Evolutionary conservation across 2,797 vertebrate genomes (phyloP).

Genomic region (Parauchenoglanis punctatus): DNA sequence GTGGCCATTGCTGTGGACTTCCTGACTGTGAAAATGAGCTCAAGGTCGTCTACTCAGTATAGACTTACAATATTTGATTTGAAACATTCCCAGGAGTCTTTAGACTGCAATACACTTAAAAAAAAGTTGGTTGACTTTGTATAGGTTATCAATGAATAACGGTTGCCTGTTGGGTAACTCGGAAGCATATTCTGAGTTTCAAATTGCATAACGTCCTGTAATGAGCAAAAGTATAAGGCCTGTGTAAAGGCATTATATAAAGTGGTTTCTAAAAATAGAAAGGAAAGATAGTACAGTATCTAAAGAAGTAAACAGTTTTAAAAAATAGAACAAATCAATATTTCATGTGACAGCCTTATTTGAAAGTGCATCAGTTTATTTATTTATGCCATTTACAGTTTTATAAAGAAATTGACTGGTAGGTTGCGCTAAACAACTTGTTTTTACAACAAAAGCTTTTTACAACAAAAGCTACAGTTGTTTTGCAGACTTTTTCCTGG

Average conservation of each 20-base stretch:
- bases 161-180: background rate
- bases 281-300: background rate
- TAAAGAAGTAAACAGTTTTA: background rate
- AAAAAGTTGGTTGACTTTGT: background rate
- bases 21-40: conserved; percentile 34
- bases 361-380: background rate
- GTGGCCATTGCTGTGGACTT: conserved; percentile 70
- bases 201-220: background rate
- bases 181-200: background rate
- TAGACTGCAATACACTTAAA: background rate
- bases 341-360: background rate
- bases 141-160: background rate
- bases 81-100: conserved; percentile 10
- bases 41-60: conserved; percentile 28
- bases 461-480: no score
- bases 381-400: background rate
- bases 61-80: conserved; percentile 23
- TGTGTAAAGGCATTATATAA: background rate
- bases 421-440: background rate
- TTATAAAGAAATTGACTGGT: no score
- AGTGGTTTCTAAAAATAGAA: background rate
- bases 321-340: background rate
- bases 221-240: background rate
- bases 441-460: no score
- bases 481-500: background rate